These are phyloP conservation scores for Carassius carassius DNA, from an alignment of 2,113 vertebrate genomes.

Conservation along the genomic window DNA sequence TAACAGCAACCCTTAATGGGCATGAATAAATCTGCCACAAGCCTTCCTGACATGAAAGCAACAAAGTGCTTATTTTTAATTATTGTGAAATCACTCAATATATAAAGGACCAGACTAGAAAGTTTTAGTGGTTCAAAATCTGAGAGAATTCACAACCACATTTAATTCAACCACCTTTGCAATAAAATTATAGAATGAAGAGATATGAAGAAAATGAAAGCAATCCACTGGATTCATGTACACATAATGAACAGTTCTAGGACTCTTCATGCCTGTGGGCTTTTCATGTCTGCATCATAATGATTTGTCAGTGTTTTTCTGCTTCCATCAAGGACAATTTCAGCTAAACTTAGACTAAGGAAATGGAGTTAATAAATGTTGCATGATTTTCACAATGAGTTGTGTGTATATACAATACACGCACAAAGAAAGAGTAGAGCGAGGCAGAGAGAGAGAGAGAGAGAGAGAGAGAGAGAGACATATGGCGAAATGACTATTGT, in stretches of 20 bases:
- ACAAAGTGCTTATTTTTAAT: conserved; percentile 20
- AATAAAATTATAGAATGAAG: neutral
- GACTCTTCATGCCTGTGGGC: neutral
- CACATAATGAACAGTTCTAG: neutral
- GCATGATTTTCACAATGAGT: neutral
- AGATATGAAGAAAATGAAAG: neutral
- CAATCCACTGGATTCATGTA: neutral
- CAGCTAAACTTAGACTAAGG: neutral
- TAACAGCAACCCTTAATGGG: conserved; percentile 6
- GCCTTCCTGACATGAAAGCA: conserved; percentile 25
- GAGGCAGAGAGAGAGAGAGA: neutral
- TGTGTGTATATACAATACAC: neutral
- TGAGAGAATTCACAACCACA: neutral
- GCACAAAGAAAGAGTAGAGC: neutral
- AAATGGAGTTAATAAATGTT: neutral
- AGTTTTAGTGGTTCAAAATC: neutral
- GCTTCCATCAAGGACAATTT: neutral
- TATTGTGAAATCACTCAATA: conserved; percentile 5
- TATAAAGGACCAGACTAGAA: neutral
- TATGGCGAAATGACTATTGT: too few relatives aligned
- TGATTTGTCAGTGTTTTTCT: neutral
- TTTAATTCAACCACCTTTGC: neutral
- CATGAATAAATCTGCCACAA: conserved; percentile 9
- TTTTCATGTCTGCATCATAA: neutral
- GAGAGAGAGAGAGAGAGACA: too few relatives aligned